Percentiles rank a stretch among this genome's conserved stretches.
phyloP scores from a whole-genome alignment of 2,797 vertebrate species.

The Sus cebifrons region DNA sequence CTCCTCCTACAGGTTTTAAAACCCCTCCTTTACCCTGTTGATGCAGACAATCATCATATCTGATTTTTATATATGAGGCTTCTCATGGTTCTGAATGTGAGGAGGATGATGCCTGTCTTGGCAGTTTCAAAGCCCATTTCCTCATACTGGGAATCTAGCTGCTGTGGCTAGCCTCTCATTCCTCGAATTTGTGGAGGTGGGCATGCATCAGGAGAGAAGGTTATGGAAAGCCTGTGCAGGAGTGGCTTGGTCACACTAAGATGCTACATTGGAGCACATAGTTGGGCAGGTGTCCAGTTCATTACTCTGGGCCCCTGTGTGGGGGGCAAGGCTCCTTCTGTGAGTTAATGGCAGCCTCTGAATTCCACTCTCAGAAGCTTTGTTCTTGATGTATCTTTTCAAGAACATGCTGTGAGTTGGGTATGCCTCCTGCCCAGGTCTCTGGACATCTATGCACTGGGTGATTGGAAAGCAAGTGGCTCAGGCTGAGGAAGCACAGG shows the following conservation, averaged over 20 bases:
- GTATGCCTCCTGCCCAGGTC: accelerated
- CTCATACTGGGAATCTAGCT: background rate
- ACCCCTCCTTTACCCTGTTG: background rate
- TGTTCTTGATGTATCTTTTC: background rate
- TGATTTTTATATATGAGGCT: background rate
- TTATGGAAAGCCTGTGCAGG: background rate
- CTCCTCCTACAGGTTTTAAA: accelerated
- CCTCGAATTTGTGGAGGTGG: background rate
- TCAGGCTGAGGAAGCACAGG: accelerated
- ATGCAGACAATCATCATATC: accelerated
- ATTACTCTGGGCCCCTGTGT: accelerated
- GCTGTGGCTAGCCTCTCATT: accelerated
- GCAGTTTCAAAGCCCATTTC: background rate
- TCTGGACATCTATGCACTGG: accelerated
- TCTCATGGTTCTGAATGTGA: background rate
- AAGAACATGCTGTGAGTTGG: no score
- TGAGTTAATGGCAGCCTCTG: background rate
- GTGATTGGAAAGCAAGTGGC: accelerated
- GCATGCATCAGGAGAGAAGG: accelerated
- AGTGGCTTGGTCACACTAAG: accelerated
- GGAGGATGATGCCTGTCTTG: background rate
- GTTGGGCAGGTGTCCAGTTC: accelerated
- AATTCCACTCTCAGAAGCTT: no score
- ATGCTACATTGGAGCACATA: accelerated
- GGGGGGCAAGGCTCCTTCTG: background rate